Evolutionary conservation across 1,140 invertebrate species (phyloP), one percentile per base, ranked within the genome.

Genomic region (Neodiprion virginianus): DNA sequence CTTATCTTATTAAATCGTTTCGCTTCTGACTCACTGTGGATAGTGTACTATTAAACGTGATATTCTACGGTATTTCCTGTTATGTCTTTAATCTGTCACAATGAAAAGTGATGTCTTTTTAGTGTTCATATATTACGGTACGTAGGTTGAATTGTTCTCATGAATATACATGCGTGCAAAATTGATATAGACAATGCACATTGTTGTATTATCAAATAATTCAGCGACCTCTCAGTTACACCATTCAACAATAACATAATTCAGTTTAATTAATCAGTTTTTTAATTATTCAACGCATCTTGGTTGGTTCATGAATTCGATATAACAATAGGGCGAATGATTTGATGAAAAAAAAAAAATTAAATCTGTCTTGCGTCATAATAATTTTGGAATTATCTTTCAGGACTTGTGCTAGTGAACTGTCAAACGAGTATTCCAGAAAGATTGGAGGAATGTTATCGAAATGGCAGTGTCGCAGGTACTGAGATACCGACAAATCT

Each of bases 361-460:
- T 65, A 14, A 65, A 14, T 65, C 61, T 14, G 17, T 65, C 28
- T 40, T 40, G 28, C 28, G 28, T 40, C 28, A 5, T 40, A 40
- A 40, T 40, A 40, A 40, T 40, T 40, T 40, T 40, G 28, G 28
- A 40, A 65, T 65, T 40, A 5, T 40, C 28, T 14, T 65, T 65
- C 61, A 65, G 17, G 61, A 65, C 1, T 65, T 4, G 12, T 17
- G 17, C 17, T 69, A 12, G 40, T 11, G 23, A 69, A 69, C 67
- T 23, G 40, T 23, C 67, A 47, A 69, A 28, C 75, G 53, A 61
- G 28, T 48, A 85, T 92, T 73, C 91, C 91, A 1, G 72, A 80
- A 8, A 81, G 89, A 68, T 79, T 92, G 28, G 73, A 83, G 68
- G 80, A 88, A 81, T 92, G 91, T 77, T 92, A 92, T 75, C 83